Evolutionary conservation across 2,113 vertebrate genomes (phyloP).

Genomic region (Hiodon tergisus): DNA sequence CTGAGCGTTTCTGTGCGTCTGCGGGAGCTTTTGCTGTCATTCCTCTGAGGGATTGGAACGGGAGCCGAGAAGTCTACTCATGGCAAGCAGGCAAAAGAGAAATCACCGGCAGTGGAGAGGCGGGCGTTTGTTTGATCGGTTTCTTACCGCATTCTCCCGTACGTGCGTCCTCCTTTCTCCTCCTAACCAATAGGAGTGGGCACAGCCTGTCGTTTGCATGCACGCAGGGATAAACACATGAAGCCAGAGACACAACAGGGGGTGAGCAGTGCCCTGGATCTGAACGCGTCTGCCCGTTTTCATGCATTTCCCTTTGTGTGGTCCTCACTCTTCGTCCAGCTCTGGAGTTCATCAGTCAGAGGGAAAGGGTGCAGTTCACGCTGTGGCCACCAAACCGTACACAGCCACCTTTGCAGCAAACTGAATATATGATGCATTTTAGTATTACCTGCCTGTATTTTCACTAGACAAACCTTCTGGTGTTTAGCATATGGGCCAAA

Average conservation of each 20-base stretch:
- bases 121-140: not conserved
- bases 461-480: not conserved
- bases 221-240: not conserved
- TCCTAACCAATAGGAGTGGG: too few relatives aligned
- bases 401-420: too few relatives aligned
- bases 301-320: not conserved
- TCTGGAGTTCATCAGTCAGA: not conserved
- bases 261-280: not conserved
- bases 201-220: not conserved
- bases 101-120: not conserved
- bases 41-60: not conserved
- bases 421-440: not conserved
- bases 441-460: not conserved
- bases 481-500: not conserved
- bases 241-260: not conserved
- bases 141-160: not conserved
- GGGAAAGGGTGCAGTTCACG: not conserved
- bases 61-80: not conserved
- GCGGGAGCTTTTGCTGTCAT: not conserved
- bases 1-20: not conserved
- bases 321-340: too few relatives aligned
- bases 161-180: not conserved
- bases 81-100: slow-evolving; percentile 3
- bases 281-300: not conserved
- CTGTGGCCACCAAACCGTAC: too few relatives aligned